Base-by-base conservation (phyloP, 1,140 invertebrate genomes). In the Ceratina japonica region DNA sequence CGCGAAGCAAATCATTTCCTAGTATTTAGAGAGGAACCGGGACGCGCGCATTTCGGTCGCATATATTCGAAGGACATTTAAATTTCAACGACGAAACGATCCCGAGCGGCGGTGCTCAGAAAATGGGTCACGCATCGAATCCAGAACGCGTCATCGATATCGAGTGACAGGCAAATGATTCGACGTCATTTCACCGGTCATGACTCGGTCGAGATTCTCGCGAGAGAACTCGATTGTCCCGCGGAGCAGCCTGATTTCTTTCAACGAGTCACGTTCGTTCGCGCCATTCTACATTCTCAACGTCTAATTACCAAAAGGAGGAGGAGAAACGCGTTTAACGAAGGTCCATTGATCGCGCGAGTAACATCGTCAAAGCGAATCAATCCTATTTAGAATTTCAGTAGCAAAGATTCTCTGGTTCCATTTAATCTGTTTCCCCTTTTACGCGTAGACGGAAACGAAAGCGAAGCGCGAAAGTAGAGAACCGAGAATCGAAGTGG, bases 151-250 rank as follows among this genome's bases (percentile, higher is more conserved):
- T 59, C 52, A 56, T 22, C 31, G 52, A 75, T 75, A 68, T 68
- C 31, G 52, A 44, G 31, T 31, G 73, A 68, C 64, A 68, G 73
- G 31, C 31, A 68, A 75, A 75, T 75, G 73, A 75, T 75, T 27
- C 74, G 64, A 52, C 52, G 37, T 75, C 74, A 49, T 75, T 68
- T 68, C 49, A 44, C 16, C 18, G n/a, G 37, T 49, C 52, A 66
- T 12, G 22, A 15, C 44, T 49, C 37, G 64, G n/a, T 44, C 37
- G 22, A 75, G 22, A 59, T 68, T 58, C 37, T 13, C 31, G 10
- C 20, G 52, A 24, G 18, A 27, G 22, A 13, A 27, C 27, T 37
- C 54, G 20, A 24, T 16, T 5, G 3, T 10, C 0, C 7, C 7
- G 1, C 13, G 3, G n/a, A 16, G 54, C 20, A 12, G 18, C 3